These are phyloP conservation scores for Philaenus spumarius DNA, from an alignment of 1,140 invertebrate genomes.

Conservation along the genomic window DNA sequence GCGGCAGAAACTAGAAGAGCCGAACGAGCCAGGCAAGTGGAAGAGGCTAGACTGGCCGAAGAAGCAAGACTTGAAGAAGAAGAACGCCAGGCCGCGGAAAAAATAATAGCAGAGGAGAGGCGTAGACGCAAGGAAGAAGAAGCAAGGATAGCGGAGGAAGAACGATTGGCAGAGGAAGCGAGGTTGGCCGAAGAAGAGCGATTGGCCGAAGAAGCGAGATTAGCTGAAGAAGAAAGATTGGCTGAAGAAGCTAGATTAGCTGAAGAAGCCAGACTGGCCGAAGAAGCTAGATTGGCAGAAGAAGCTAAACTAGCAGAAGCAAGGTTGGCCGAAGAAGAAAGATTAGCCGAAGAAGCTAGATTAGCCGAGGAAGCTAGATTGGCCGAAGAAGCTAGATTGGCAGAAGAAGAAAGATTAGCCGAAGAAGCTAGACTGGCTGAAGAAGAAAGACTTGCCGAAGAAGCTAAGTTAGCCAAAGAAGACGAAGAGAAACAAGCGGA, in stretches of 20 bases:
- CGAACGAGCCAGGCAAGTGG: constrained; percentile 25
- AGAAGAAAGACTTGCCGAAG: constrained; percentile 4
- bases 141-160: constrained; percentile 3
- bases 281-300: constrained; percentile 5
- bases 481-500: constrained; percentile 9
- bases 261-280: constrained; percentile 10
- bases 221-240: constrained; percentile 6
- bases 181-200: not conserved
- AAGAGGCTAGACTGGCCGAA: constrained; percentile 14
- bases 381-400: constrained; percentile 13
- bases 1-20: not conserved
- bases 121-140: not conserved
- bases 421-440: constrained; percentile 16
- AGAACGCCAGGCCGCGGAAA: constrained; percentile 2
- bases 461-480: constrained; percentile 14
- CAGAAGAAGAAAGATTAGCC: constrained; percentile 11
- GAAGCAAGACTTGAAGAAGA: constrained; percentile 27
- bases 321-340: not conserved
- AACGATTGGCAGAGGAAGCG: constrained; percentile 1
- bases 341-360: not conserved
- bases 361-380: not conserved
- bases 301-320: constrained; percentile 8
- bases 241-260: constrained; percentile 6
- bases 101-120: not conserved
- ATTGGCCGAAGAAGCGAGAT: constrained; percentile 4